Evolutionary conservation across 1,140 invertebrate genomes (phyloP).

Genomic region (Drosophila ananassae): DNA sequence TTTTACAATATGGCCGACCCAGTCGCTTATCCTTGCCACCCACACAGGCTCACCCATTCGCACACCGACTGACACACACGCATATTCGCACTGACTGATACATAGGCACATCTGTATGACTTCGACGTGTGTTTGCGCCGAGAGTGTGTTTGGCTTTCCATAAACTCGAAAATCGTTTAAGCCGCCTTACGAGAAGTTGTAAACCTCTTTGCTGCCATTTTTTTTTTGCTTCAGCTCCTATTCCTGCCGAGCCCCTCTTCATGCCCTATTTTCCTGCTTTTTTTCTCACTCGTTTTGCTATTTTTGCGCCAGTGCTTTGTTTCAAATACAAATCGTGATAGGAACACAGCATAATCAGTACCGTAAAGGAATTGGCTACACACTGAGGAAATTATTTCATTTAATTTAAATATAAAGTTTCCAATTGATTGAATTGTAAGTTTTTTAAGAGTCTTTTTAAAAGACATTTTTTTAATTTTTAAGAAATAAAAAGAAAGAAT

Average conservation of each 20-base stretch:
- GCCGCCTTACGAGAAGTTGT: conserved; percentile 80
- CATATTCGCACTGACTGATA: conserved; percentile 9
- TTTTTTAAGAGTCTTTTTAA: too few relatives aligned
- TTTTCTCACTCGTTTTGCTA: conserved; percentile 11
- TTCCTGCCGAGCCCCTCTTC: conserved; percentile 1
- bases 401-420: background rate
- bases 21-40: conserved; percentile 32
- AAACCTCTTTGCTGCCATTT: conserved; percentile 74
- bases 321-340: conserved; percentile 65
- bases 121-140: conserved; percentile 49
- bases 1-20: conserved; percentile 63
- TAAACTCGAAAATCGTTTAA: conserved; percentile 82
- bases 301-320: conserved; percentile 33
- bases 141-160: conserved; percentile 79
- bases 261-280: conserved; percentile 19
- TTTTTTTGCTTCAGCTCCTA: conserved; percentile 22
- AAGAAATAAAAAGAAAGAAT: too few relatives aligned
- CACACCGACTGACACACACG: conserved; percentile 2
- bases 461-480: too few relatives aligned
- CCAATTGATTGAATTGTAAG: too few relatives aligned
- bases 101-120: conserved; percentile 25
- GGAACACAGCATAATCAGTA: conserved; percentile 65
- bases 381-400: conserved; percentile 14
- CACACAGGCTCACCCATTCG: conserved; percentile 9
- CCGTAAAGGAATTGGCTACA: conserved; percentile 13